These are phyloP conservation scores for Columba livia DNA, from an alignment of 2,113 vertebrate species.

Conservation along the genomic window DNA sequence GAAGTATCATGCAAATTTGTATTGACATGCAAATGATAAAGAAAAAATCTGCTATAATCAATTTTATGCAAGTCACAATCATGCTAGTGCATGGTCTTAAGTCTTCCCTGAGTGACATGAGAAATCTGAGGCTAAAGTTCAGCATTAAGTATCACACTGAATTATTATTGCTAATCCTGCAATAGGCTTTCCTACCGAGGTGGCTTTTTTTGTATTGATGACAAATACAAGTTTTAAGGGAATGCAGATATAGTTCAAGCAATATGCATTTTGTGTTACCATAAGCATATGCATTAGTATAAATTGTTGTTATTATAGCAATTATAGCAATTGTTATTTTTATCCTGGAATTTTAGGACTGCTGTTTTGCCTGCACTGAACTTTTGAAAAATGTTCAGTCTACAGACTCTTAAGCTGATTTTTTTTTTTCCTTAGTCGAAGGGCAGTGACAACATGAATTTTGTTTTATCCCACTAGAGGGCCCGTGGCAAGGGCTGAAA, in stretches of 20 bases:
- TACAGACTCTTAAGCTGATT: neutral
- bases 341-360: neutral
- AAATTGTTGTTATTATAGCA: slow-evolving; percentile 11
- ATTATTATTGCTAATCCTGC: neutral
- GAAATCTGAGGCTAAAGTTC: neutral
- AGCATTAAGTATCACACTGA: slow-evolving; percentile 3
- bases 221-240: neutral
- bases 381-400: neutral
- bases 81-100: neutral
- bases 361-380: neutral
- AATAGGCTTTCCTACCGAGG: neutral
- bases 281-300: neutral
- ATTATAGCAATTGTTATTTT: slow-evolving; percentile 15
- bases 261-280: neutral
- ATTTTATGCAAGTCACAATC: neutral
- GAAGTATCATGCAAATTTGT: neutral
- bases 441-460: neutral
- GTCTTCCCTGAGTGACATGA: neutral
- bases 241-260: neutral
- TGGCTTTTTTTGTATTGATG: neutral
- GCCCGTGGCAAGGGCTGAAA: slow-evolving; percentile 13
- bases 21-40: slow-evolving; percentile 16
- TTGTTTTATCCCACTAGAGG: slow-evolving; percentile 44
- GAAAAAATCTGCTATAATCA: slow-evolving; percentile 7
- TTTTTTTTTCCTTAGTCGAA: neutral